Conservation (phyloP, 2,888 invertebrate genomes). For the Rhingia rostrata region DNA sequence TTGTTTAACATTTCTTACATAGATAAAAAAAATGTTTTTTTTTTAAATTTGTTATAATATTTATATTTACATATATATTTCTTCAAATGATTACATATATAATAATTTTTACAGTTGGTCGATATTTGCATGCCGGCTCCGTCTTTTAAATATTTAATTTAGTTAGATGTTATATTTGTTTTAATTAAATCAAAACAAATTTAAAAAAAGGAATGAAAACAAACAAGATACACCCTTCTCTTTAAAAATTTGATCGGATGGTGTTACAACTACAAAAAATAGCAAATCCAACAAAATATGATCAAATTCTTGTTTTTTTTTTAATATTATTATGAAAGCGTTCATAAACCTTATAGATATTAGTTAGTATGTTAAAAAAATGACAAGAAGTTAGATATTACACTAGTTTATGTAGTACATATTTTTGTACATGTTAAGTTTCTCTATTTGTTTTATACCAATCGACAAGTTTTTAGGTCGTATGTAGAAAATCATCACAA, state of each 20-base stretch:
- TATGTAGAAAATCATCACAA: constrained; percentile 35
- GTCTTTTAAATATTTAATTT: constrained; percentile 82
- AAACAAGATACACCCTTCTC: constrained; percentile 13
- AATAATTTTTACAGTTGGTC: constrained; percentile 83
- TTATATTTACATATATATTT: constrained; percentile 51
- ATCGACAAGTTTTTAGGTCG: constrained; percentile 32
- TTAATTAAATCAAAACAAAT: constrained; percentile 33
- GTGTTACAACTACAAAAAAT: constrained; percentile 26
- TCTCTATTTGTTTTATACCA: constrained; percentile 43
- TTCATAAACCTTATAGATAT: constrained; percentile 33
- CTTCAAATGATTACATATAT: constrained; percentile 75
- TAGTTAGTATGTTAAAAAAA: constrained; percentile 41
- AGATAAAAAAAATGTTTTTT: constrained; percentile 34
- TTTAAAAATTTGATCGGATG: constrained; percentile 48
- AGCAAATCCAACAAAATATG: constrained; percentile 4
- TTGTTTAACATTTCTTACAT: constrained; percentile 61
- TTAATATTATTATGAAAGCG: constrained; percentile 24
- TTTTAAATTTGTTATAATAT: constrained; percentile 68
- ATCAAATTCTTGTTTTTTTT: constrained; percentile 35
- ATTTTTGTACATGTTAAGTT: constrained; percentile 63
- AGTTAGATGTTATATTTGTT: constrained; percentile 59
- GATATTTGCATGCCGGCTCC: constrained; percentile 84
- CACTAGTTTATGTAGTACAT: constrained; percentile 41
- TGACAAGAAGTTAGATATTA: constrained; percentile 26
- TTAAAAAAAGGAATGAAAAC: constrained; percentile 29